Evolutionary conservation across 1,140 invertebrate genomes (phyloP), one percentile per base, ranked within the genome.

Genomic region (Drosophila erecta): DNA sequence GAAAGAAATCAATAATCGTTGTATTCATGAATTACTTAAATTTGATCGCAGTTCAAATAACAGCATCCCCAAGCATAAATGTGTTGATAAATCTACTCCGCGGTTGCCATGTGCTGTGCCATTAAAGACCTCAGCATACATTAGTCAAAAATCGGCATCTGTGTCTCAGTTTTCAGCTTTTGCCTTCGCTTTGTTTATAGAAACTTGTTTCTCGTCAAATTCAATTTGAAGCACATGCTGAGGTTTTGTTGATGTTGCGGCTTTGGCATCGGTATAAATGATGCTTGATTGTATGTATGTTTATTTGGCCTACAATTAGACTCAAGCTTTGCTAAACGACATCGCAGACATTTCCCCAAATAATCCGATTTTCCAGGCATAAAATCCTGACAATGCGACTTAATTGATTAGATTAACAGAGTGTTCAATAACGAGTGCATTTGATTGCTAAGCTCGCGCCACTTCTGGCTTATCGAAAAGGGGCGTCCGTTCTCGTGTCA

Each of bases 161-260:
- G 64, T 46, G 49, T 38, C 66, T 44, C 15, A 20, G 43, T 33
- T 69, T 43, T 40, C 15, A 43, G 17, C 17, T 44, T 37, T 10
- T 33, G 37, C 30, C 22, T 49, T 10, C 22, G 55, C 60, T 58
- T 76, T 75, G 72, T 66, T 76, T 66, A 56, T 66, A 51, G 54
- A 76, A 76, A 76, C 72, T 66, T 64, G 72, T 76, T 76, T 76
- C 44, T 40, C 35, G 30, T 20, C 59, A 51, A 49, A 37, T 49
- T 69, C 14, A 22, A 15, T 30, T 41, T n/a, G 24, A 44, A 57
- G 38, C 66, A 70, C 60, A 53, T 64, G 66, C 27, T 51, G 54
- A 15, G 38, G 11, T 47, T 64, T 14, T 49, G 51, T 35, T n/a
- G 14, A 70, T 57, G 64, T 47, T 70, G 43, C 65, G 35, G 50